Evolutionary conservation across 2,888 invertebrate genomes (phyloP), one percentile per base, ranked within the genome.

Genomic region (Allophyes oxyacanthae): DNA sequence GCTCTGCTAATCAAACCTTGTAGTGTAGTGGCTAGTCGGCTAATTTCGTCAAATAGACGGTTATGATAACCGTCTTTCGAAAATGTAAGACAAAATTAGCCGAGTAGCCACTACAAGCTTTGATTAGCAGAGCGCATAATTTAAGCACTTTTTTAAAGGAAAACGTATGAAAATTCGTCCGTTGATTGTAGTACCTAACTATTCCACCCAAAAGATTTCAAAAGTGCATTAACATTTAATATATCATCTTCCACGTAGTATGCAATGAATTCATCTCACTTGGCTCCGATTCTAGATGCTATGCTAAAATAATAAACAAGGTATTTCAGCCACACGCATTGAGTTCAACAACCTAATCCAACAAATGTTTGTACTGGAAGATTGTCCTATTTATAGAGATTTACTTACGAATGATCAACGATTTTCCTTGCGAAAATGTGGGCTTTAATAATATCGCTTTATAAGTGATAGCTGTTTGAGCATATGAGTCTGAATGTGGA

Each of bases 301-400:
- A 58, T 46, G 41, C 34, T 43, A 54, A 67, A 43, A 53, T 59
- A 59, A 64, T 64, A 63, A 68, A 73, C 70, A 61, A 43, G 46
- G 32, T 42, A 58, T 58, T 63, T 67, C 46, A 53, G 30, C 46
- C 37, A 26, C 9, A 49, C 34, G 34, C 32, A 40, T 15, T 43
- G 51, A 64, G 74, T 68, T 76, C 73, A 75, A 72, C 50, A 73
- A 72, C 75, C 73, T 51, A 41, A 6, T 20, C 32, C 20, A 62
- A 64, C 58, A 36, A 54, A 54, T 37, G 40, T 49, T 25, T 42
- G 40, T 15, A 34, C 64, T 61, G 72, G 64, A 72, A 58, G 41
- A 67, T 67, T 55, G 25, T 37, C 40, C 44, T 59, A 63, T 52
- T 48, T 26, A 48, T 65, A 53, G 48, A 7, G 6, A 15, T 26